phyloP scores from a whole-genome alignment of 2,113 vertebrate species.

The Rallus limicola region DNA sequence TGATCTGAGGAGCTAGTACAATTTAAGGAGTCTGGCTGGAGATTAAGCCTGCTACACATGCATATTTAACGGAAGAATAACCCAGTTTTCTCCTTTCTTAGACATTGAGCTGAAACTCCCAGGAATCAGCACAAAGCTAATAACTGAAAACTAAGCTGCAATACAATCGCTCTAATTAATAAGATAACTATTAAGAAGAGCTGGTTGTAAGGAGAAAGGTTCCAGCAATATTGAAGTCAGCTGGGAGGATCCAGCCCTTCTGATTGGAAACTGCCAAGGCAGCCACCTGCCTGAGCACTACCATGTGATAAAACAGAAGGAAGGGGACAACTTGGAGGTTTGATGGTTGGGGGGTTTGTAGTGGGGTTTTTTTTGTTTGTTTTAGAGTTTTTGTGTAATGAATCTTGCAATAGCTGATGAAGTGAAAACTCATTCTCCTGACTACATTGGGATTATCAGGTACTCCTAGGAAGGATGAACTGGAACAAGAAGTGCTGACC shows the following conservation, averaged over 20 bases:
- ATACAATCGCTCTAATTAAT: not conserved
- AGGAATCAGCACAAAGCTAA: not conserved
- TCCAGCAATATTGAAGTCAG: not conserved
- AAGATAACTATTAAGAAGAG: not conserved
- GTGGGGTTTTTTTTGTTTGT: too few species aligned
- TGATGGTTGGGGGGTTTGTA: not conserved
- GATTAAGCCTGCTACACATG: too few species aligned
- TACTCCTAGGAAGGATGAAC: not conserved
- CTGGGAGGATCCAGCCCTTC: not conserved
- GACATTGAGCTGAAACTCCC: not conserved
- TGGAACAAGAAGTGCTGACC: not conserved
- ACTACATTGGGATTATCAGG: not conserved
- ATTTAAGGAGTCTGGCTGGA: not conserved
- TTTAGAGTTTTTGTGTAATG: not conserved
- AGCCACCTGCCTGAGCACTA: not conserved
- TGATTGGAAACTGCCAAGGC: not conserved
- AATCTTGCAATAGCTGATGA: not conserved
- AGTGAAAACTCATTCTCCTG: not conserved
- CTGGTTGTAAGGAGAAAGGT: not conserved
- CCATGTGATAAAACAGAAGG: not conserved
- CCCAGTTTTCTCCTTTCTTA: not conserved
- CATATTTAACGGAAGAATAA: not conserved
- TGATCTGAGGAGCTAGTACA: not conserved
- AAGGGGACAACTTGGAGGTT: not conserved
- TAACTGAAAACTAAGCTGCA: not conserved